phyloP scores from a whole-genome alignment of 2,113 vertebrate species.

The Rhagologus leucostigma region DNA sequence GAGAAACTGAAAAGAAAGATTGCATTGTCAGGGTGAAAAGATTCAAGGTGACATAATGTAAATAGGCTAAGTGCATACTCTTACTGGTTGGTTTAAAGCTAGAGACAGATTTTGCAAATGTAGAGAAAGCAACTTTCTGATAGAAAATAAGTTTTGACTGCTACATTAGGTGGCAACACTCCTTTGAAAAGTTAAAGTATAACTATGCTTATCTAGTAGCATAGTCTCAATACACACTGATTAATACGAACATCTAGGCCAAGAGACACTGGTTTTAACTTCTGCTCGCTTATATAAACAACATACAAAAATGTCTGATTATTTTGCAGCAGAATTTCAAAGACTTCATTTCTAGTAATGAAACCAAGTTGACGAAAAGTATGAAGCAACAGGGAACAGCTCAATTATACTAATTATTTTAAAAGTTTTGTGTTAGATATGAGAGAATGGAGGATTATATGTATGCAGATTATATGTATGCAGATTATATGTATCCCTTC shows the following conservation, averaged over 20 bases:
- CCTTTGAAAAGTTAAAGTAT: background rate
- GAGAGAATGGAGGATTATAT: background rate
- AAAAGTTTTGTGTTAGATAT: background rate
- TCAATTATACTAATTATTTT: background rate
- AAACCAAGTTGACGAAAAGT: background rate
- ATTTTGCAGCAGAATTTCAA: background rate
- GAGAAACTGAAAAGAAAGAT: conserved; percentile 7
- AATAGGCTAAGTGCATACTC: background rate
- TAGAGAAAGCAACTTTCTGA: background rate
- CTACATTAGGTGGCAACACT: background rate
- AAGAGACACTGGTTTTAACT: background rate
- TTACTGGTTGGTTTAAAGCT: background rate
- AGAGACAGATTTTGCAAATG: background rate
- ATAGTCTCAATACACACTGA: background rate
- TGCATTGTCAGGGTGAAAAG: conserved; percentile 24
- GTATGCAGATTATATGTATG: background rate
- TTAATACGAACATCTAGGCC: background rate
- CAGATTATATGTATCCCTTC: background rate
- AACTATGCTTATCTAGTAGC: background rate
- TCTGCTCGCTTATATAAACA: background rate
- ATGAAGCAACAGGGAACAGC: background rate
- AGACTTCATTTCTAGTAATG: background rate
- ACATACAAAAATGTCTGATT: background rate
- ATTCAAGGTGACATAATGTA: conserved; percentile 22
- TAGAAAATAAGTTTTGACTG: background rate